A percentile compares a stretch with the other conserved stretches of the same genome.
phyloP scores from a whole-genome alignment of 2,113 vertebrate genomes.

The Bubo blakistoni region DNA sequence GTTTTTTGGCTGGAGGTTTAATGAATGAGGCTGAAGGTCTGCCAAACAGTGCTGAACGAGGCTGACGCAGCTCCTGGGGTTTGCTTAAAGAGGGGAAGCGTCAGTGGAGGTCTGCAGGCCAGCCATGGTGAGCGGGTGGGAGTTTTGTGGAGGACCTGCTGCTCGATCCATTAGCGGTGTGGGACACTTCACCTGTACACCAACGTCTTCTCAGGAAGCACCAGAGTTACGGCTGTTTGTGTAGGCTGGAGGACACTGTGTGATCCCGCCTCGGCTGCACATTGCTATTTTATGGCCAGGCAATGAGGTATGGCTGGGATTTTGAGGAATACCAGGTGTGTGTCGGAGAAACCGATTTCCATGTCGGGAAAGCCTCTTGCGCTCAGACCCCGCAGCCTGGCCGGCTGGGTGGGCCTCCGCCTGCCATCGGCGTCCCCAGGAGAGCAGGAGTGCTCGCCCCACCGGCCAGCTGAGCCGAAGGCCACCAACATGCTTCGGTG shows the following conservation, averaged over 20 bases:
- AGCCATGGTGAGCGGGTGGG: neutral
- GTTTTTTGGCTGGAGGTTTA: constrained; percentile 17
- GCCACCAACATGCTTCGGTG: neutral
- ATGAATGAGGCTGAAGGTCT: neutral
- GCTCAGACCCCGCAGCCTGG: neutral
- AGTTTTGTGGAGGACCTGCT: neutral
- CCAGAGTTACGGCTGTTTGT: neutral
- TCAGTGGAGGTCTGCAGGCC: neutral
- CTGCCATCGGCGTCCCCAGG: neutral
- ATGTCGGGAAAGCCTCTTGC: accelerated
- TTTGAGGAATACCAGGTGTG: neutral
- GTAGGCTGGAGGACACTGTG: neutral
- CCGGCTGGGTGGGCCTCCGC: neutral
- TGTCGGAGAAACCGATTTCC: neutral
- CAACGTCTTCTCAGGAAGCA: neutral
- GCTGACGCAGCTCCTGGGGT: neutral
- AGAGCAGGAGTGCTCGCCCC: neutral
- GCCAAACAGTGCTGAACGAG: neutral
- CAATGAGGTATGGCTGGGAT: neutral
- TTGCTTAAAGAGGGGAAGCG: neutral
- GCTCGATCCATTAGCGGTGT: neutral
- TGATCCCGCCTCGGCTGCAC: accelerated
- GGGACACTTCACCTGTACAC: neutral
- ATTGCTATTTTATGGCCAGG: neutral
- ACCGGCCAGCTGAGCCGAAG: neutral